Conservation (phyloP, 2,113 vertebrate genomes). For the Zosterops pallidus region DNA sequence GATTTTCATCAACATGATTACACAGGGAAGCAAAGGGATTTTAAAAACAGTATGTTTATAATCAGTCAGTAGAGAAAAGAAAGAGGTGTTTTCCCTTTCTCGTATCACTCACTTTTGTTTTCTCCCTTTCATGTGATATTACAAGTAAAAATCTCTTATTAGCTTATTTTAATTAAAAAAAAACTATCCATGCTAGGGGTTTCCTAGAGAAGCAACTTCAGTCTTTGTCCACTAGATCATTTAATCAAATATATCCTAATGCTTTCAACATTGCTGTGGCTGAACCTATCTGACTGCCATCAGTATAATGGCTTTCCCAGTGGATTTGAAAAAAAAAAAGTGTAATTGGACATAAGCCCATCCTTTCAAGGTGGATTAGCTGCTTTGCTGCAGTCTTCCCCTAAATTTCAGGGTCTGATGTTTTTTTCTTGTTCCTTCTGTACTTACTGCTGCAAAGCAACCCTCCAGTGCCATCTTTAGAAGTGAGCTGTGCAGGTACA, state of each 20-base stretch:
- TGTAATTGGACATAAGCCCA: constrained; percentile 25
- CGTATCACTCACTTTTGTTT: constrained; percentile 29
- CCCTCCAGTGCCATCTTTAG: neutral
- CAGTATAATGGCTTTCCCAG: constrained; percentile 49
- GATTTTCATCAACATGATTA: constrained; percentile 59
- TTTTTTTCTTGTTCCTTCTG: neutral
- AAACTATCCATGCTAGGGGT: constrained; percentile 42
- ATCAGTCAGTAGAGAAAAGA: constrained; percentile 26
- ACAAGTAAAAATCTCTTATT: constrained; percentile 53
- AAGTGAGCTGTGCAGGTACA: neutral
- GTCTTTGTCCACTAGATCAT: constrained; percentile 52
- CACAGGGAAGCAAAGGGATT: neutral
- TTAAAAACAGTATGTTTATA: constrained; percentile 6
- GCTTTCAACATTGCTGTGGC: constrained; percentile 53
- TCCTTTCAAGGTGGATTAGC: constrained; percentile 36
- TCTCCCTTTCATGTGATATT: constrained; percentile 51
- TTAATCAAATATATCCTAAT: constrained; percentile 58
- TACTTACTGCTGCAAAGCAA: neutral
- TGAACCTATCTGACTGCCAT: constrained; percentile 42
- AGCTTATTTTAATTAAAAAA: constrained; percentile 74
- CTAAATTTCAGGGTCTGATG: neutral
- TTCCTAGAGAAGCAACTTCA: constrained; percentile 60
- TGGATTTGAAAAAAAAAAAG: constrained; percentile 35
- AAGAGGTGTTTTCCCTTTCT: constrained; percentile 25
- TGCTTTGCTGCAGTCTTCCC: neutral